phyloP scores from a whole-genome alignment of 2,797 vertebrate genomes.

The Hoplostethus atlanticus region DNA sequence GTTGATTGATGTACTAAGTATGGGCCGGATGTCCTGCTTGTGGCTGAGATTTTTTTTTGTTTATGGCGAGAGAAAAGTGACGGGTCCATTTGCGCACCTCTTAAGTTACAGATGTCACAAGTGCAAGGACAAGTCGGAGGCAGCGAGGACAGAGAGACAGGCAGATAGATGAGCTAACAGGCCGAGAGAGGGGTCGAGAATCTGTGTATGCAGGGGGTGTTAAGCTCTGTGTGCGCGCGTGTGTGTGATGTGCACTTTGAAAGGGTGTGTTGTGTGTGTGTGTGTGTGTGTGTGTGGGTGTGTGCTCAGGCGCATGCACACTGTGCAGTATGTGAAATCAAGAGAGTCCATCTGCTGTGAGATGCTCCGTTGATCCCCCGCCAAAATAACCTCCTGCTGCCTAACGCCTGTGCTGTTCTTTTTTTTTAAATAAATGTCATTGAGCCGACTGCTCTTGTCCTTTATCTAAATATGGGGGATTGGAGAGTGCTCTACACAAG shows the following conservation, averaged over 20 bases:
- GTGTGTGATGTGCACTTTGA: slow-evolving; percentile 23
- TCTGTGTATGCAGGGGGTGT: slow-evolving; percentile 37
- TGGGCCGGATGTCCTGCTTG: not conserved
- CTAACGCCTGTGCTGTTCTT: slow-evolving; percentile 48
- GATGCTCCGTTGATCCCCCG: slow-evolving; percentile 75
- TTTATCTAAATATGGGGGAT: slow-evolving; percentile 82
- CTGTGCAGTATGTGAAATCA: slow-evolving; percentile 46
- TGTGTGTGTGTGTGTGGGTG: slow-evolving; percentile 12
- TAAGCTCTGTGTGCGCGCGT: slow-evolving; percentile 39
- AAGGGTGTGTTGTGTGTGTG: not conserved
- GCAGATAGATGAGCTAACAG: slow-evolving; percentile 46
- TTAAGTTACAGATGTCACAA: slow-evolving; percentile 65
- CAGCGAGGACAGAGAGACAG: slow-evolving; percentile 41
- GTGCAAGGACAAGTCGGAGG: slow-evolving; percentile 51
- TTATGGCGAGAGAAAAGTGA: slow-evolving; percentile 17
- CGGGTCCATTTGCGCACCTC: slow-evolving; percentile 28
- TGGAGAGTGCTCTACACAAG: slow-evolving; percentile 52
- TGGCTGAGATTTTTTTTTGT: slow-evolving; percentile 12
- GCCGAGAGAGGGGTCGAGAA: slow-evolving; percentile 31
- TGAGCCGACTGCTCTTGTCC: slow-evolving; percentile 63
- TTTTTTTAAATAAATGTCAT: slow-evolving; percentile 74
- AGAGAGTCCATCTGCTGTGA: slow-evolving; percentile 58
- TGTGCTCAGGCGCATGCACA: slow-evolving; percentile 17
- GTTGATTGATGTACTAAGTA: slow-evolving; percentile 8
- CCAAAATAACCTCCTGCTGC: slow-evolving; percentile 79